Base-by-base conservation (phyloP, 2,888 invertebrate species). In the Eupithecia centaureata region DNA sequence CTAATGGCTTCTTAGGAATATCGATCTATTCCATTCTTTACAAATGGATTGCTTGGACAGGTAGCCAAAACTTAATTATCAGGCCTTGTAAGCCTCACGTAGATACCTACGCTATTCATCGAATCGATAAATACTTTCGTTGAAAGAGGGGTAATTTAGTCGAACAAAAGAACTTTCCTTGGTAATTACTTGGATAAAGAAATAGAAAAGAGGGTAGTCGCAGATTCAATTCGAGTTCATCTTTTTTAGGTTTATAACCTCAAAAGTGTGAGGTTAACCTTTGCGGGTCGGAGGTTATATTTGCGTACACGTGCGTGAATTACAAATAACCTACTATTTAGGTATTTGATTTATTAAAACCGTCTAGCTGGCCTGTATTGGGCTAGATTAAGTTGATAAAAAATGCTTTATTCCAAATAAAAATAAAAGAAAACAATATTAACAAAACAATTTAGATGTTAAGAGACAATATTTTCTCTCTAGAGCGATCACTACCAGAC, bases 21-120 rank as follows among this genome's bases (percentile, higher is more conserved):
- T 62, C 60, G 66, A 59, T 67, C 61, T 69, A 54, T 65, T 47
- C 22, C 3, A 47, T 47, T 63, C 64, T 66, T 65, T 68, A 63
- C 63, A 65, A 67, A 64, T 63, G 32, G 30, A 57, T 56, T 18
- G 32, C 67, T 68, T 64, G 52, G 68, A 51, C 67, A 69, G 65
- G 69, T 68, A 38, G 52, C 42, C 67, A 73, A 65, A 70, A 70
- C 74, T 71, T 74, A 74, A 74, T 74, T 73, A 73, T 61, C 56
- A 56, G 64, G 35, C 67, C 68, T 70, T 70, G 74, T 72, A 62
- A 64, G 42, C 58, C 62, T 32, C 47, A 47, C 54, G 22, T 56
- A 61, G 56, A 66, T 70, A 69, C 54, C 25, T 70, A 69, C 54
- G n/a, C 60, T 38, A 32, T 56, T 63, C 54, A 58, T 27, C 33